Evolutionary conservation across 2,888 invertebrate species (phyloP).

Genomic region (Leptogaster cylindrica): DNA sequence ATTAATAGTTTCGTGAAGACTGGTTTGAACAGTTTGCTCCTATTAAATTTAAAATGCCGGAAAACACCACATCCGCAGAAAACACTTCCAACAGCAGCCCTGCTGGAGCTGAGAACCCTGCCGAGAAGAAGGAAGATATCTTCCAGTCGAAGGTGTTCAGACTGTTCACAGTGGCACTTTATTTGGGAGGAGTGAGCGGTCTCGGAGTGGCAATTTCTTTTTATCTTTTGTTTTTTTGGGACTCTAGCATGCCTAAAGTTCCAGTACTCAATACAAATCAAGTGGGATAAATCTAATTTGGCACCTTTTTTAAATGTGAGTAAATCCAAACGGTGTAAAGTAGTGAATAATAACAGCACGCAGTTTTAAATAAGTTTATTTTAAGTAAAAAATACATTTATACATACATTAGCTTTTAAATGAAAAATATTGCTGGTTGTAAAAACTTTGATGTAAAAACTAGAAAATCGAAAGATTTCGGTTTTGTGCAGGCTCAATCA

Average conservation of each 20-base stretch:
- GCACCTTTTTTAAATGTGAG: too few species aligned
- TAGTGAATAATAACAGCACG: too few species aligned
- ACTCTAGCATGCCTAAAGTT: conserved; percentile 57
- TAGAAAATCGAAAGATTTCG: too few species aligned
- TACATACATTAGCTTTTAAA: neutral
- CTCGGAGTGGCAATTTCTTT: conserved; percentile 58
- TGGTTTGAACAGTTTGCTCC: too few species aligned
- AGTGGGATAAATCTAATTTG: conserved; percentile 1
- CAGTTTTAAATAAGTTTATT: too few species aligned
- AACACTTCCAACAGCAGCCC: neutral
- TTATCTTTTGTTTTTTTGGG: conserved; percentile 61
- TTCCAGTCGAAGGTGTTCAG: conserved; percentile 49
- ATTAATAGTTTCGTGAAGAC: too few species aligned
- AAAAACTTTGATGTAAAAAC: too few species aligned
- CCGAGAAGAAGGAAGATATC: conserved; percentile 1
- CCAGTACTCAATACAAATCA: neutral
- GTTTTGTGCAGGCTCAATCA: too few species aligned
- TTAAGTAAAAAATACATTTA: neutral
- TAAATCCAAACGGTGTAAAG: too few species aligned
- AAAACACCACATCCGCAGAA: neutral
- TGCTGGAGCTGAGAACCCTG: neutral
- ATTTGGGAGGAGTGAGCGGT: conserved; percentile 57
- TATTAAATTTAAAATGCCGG: conserved; percentile 6
- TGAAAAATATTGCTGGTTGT: neutral
- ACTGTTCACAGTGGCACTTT: conserved; percentile 56